Percentiles rank a stretch among this genome's conserved stretches.
These are phyloP conservation scores for Monarcha castaneiventris DNA, from an alignment of 2,113 vertebrate species.

Conservation along the genomic window DNA sequence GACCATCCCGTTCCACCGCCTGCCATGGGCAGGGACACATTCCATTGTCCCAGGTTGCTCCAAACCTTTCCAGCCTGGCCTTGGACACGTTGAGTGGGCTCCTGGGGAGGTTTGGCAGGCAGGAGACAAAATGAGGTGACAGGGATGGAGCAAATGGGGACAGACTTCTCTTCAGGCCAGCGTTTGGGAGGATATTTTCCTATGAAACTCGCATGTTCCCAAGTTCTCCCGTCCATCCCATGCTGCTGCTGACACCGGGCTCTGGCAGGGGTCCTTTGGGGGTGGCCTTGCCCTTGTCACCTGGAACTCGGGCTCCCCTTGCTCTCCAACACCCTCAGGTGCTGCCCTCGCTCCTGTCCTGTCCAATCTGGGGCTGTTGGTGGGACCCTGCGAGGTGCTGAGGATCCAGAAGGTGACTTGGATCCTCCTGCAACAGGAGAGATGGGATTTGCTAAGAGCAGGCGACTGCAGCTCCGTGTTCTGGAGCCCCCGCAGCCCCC, in stretches of 20 bases:
- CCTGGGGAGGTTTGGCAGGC: not conserved
- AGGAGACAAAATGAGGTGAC: not conserved
- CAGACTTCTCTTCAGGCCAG: not conserved
- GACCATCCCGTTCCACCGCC: too few species aligned
- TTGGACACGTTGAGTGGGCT: rapidly evolving
- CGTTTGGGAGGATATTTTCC: rapidly evolving
- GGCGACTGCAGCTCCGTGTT: rapidly evolving
- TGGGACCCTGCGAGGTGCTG: rapidly evolving
- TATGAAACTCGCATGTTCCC: rapidly evolving
- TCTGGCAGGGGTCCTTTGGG: rapidly evolving
- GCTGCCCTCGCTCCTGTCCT: rapidly evolving
- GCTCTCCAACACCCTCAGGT: not conserved
- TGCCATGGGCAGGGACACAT: not conserved
- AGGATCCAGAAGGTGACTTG: not conserved
- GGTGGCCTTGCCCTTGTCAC: not conserved
- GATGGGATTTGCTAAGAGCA: rapidly evolving
- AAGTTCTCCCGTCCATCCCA: not conserved
- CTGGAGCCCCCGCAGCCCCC: not conserved
- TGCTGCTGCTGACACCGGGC: rapidly evolving
- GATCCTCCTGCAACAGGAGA: not conserved
- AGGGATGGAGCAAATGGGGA: not conserved
- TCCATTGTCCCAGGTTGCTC: rapidly evolving
- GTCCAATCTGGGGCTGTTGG: not conserved
- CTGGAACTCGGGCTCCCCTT: rapidly evolving
- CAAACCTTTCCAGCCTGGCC: rapidly evolving